Evolutionary conservation across 2,888 invertebrate genomes (phyloP).

Genomic region (Myopa testacea): DNA sequence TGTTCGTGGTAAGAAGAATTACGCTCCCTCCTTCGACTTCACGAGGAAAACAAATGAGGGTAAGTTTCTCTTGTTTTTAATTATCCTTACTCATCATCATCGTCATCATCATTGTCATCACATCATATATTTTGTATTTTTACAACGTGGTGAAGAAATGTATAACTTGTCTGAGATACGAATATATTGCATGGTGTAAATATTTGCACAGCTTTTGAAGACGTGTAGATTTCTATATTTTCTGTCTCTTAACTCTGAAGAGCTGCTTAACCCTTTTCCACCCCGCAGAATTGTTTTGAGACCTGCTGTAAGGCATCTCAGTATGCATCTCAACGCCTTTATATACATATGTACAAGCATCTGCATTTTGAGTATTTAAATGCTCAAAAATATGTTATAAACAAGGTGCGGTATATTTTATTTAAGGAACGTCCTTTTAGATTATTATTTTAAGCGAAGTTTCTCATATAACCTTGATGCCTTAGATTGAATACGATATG

Average conservation of each 20-base stretch:
- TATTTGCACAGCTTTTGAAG: conserved; percentile 33
- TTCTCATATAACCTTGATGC: too few species aligned
- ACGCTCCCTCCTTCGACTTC: conserved; percentile 48
- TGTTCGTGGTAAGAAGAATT: conserved; percentile 76
- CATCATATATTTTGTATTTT: background rate
- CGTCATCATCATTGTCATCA: background rate
- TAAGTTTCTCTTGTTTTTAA: conserved; percentile 38
- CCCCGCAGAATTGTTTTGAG: background rate
- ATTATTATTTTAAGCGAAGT: too few species aligned
- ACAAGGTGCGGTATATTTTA: background rate
- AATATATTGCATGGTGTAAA: conserved; percentile 21
- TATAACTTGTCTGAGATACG: background rate
- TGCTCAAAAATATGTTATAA: background rate
- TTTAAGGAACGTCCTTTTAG: background rate
- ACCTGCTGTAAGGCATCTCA: background rate
- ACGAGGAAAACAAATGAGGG: conserved; percentile 70
- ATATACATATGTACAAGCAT: conserved; percentile 12
- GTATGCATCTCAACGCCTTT: conserved; percentile 9
- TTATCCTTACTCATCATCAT: conserved; percentile 7
- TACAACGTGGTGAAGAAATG: background rate
- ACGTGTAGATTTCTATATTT: background rate
- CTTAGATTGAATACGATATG: too few species aligned
- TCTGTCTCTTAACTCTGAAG: conserved; percentile 28
- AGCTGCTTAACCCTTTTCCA: conserved; percentile 45
- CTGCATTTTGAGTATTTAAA: background rate